Evolutionary conservation across 2,888 invertebrate genomes (phyloP).

Genomic region (Chloroclystis v-ata): DNA sequence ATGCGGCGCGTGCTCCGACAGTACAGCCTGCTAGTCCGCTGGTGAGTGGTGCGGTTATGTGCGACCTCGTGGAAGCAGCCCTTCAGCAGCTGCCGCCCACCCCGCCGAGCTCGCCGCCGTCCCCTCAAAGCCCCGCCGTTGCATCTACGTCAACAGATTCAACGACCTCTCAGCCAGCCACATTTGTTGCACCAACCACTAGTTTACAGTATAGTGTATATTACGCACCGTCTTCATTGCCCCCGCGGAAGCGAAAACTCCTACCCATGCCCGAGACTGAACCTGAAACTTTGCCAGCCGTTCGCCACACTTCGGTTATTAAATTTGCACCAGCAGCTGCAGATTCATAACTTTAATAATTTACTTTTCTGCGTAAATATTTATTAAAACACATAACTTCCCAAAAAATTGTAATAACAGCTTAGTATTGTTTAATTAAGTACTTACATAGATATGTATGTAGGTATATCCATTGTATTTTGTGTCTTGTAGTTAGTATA

Average conservation of each 20-base stretch:
- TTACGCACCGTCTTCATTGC: conserved; percentile 77
- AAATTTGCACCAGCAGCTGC: conserved; percentile 87
- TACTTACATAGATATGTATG: background rate
- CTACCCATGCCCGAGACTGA: conserved; percentile 84
- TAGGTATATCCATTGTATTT: background rate
- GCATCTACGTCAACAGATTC: conserved; percentile 44
- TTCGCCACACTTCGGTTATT: conserved; percentile 84
- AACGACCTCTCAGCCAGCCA: conserved; percentile 47
- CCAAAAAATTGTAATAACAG: too few species aligned
- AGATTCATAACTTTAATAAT: conserved; percentile 48
- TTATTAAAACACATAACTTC: too few species aligned
- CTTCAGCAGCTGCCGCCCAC: conserved; percentile 76
- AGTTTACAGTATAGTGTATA: conserved; percentile 44
- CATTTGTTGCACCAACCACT: conserved; percentile 49
- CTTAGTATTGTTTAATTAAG: too few species aligned
- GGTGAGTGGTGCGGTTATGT: conserved; percentile 60
- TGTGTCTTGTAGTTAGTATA: too few species aligned
- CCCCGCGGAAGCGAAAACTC: conserved; percentile 88
- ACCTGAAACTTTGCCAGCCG: conserved; percentile 51
- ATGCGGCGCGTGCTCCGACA: conserved; percentile 62
- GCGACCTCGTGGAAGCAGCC: conserved; percentile 65
- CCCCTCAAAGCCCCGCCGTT: conserved; percentile 61
- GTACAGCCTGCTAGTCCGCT: conserved; percentile 49
- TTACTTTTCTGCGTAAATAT: too few species aligned
- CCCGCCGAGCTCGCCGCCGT: conserved; percentile 78